Evolutionary conservation across 30 jellyfish, hydroid and myxozoan genomes (phyloP), one percentile per base, ranked within the genome.

Genomic region (Aurelia sp.): DNA sequence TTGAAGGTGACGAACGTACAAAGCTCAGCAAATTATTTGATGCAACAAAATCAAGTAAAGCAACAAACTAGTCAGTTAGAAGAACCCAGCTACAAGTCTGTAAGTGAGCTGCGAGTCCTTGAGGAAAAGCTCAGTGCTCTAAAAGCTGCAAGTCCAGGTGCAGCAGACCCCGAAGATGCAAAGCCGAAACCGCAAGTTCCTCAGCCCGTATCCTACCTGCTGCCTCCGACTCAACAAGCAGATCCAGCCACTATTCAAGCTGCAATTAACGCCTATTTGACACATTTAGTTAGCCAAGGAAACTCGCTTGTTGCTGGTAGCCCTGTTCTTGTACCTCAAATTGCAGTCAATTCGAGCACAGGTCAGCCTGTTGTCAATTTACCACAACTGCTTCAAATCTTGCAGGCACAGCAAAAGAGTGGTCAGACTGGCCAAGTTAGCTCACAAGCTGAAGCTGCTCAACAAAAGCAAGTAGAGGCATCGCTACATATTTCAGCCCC

Each of bases 381-480:
- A 12, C 74, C 91, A 50, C 85, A 82, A 1, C 33, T 82, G n/a
- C 78, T 82, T 22, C 85, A 82, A 20, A 53, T 82, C 2, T 35
- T 82, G 71, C 91, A 82, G 66, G 79, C 91, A 9, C 91, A 81
- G 57, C 91, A 81, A n/a, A 66, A 81, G 55, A 21, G n/a, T 16
- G 55, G 66, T 16, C 83, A 66, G 37, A 22, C 18, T 3, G 22
- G 58, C 4, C 85, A 74, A n/a, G 50, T 8, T 15, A 68, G 13
- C 21, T 7, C 69, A 40, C 58, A 37, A 22, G 77, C 58, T 6
- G 70, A 82, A 62, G 11, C 84, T 3, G 13, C 27, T 27, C 85
- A 69, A 13, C 35, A 19, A 11, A 70, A 70, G 31, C 71, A 66
- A 51, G 19, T 74, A 3, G 91, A 82, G 3, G 60, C 83, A 17